Base-by-base conservation (phyloP, 2,888 invertebrate genomes). In the Eupsilia transversa region DNA sequence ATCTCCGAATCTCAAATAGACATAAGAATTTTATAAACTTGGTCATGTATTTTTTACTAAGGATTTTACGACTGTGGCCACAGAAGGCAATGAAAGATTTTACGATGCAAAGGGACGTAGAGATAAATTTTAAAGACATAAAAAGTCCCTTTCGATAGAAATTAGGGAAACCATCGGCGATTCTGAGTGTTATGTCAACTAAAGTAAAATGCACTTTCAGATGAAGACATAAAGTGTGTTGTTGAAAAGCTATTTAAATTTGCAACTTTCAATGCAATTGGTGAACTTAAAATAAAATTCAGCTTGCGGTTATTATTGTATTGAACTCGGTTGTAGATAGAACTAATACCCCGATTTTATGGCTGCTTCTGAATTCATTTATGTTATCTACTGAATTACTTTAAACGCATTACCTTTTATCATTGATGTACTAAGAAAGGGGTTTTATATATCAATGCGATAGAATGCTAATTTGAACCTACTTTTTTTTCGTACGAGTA, bases 1-100 rank as follows among this genome's bases (percentile, higher is more conserved):
- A 76, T 83, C 83, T 83, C 82, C 72, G 66, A 80, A 87, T 81
- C 80, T 90, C 88, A 85, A 92, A 91, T 79, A 81, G 84, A 86
- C 86, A 88, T 91, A 85, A 89, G 87, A 89, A 82, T 80, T 80
- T 84, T 85, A 90, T 89, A 87, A 91, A 91, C 74, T 75, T 82
- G 67, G 76, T 74, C 77, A 74, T 82, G 76, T 78, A 79, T 82
- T 80, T 88, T 90, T 88, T 79, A 83, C 79, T 89, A 88, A 87
- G 83, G 88, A 87, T 86, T 93, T 93, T 91, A 93, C 88, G 86
- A 89, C 74, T 76, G 72, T 61, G 85, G 86, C 82, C 84, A 81
- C 85, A 83, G 86, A 84, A 86, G 78, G 88, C 89, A 88, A 91
- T 91, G 89, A 92, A 91, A 89, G 79, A 88, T 89, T 93, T 94